Base-by-base conservation (phyloP, 2,113 vertebrate genomes). In the Corythoichthys haematopterus region DNA sequence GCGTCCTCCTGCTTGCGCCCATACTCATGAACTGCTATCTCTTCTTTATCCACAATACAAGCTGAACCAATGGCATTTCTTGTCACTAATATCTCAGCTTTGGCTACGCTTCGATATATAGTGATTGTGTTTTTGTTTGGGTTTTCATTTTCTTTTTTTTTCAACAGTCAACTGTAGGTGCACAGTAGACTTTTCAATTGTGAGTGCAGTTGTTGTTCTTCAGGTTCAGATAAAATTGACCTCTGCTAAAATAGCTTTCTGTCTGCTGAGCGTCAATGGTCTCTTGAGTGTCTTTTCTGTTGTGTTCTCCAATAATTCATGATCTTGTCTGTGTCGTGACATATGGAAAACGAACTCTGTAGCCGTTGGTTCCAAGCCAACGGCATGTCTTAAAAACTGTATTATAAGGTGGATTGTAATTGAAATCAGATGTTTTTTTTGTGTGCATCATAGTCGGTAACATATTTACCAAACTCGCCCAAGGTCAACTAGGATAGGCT, bases 41-140 rank as follows among this genome's bases (percentile, higher is more conserved):
- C 53, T 43, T 28, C 69, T 68, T 68, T 36, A 28, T 65, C 62
- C 43, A 47, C 2, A 66, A 64, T 64, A 67, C 4, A 62, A 2
- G 8, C 46, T 80, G 82, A 80, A 80, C 79, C 48, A 45, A 47
- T 80, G 79, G 61, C 71, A 78, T 79, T 77, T 74, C 69, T 75
- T 75, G 12, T 77, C 67, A 65, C 66, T 40, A 48, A 69, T 71
- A 71, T 77, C 72, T 76, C 64, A 68, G 59, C 65, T 70, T 67
- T 65, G 40, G 62, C 50, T 72, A 33, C 58, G 64, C 58, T 45
- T 70, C 3, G 58, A 20, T 73, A 64, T 77, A 81, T 28, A 28
- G 20, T 28, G 20, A 76, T 72, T 76, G 70, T 68, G 70, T 70
- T 79, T 55, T 69, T 64, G n/a, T 64, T 63, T 46, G 43, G n/a